phyloP scores from a whole-genome alignment of 2,888 invertebrate genomes.

The Tipula helvola region DNA sequence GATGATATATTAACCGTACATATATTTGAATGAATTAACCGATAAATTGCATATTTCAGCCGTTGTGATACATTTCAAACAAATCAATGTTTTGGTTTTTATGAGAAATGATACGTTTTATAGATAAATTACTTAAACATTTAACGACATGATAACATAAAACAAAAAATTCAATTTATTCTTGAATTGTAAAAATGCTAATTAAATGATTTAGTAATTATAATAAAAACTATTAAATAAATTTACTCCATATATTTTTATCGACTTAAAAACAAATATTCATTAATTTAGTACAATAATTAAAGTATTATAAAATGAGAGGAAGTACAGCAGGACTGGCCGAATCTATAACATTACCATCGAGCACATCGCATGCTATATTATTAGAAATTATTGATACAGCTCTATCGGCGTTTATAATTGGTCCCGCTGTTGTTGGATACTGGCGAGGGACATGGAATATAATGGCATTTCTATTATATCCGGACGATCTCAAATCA shows the following conservation, averaged over 20 bases:
- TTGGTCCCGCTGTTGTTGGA: constrained; percentile 69
- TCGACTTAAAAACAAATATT: background rate
- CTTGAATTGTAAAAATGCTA: background rate
- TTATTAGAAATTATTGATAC: constrained; percentile 58
- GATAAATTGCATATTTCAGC: background rate
- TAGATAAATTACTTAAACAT: background rate
- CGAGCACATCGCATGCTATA: constrained; percentile 28
- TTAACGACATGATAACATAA: background rate
- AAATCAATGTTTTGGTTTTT: background rate
- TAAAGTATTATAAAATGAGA: constrained; percentile 17
- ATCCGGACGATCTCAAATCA: constrained; percentile 43
- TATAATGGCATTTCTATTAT: constrained; percentile 59
- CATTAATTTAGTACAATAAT: background rate
- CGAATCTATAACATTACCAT: constrained; percentile 11
- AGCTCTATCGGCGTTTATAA: constrained; percentile 55
- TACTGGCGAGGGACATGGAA: constrained; percentile 84
- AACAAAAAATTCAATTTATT: background rate
- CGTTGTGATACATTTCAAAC: background rate
- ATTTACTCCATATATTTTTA: background rate
- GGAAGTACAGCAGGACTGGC: constrained; percentile 19
- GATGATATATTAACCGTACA: background rate
- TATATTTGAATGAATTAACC: background rate
- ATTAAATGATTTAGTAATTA: background rate
- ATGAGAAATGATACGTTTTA: background rate
- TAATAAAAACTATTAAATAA: background rate